Percentiles rank a stretch among this genome's conserved stretches.
Conservation (phyloP, 2,113 vertebrate species). For the Micronycteris hirsuta region DNA sequence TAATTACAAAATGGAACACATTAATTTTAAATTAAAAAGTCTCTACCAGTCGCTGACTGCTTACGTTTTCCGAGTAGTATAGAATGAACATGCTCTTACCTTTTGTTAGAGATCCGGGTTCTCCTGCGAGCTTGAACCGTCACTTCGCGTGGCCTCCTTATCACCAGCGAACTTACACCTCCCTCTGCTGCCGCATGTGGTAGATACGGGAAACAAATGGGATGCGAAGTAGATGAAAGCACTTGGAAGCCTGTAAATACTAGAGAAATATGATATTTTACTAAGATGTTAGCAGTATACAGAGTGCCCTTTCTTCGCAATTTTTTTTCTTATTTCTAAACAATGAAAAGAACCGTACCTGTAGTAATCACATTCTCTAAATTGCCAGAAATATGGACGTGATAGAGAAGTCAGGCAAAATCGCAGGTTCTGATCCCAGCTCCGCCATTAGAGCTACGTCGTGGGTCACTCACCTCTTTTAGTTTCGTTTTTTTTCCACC, state of each 20-base stretch:
- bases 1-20: background rate
- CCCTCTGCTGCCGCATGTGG: background rate
- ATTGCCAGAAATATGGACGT: background rate
- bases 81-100: background rate
- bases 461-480: background rate
- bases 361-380: background rate
- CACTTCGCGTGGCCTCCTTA: background rate
- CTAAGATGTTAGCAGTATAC: background rate
- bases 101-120: background rate
- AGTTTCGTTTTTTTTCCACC: background rate
- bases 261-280: background rate
- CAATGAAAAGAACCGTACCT: background rate
- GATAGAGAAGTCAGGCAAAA: background rate
- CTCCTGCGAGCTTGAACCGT: background rate
- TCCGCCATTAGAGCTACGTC: background rate
- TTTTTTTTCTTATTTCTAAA: constrained; percentile 20
- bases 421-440: background rate
- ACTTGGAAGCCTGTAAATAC: background rate
- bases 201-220: background rate
- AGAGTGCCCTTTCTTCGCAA: background rate
- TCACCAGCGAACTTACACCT: background rate
- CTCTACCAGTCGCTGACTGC: background rate
- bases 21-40: background rate
- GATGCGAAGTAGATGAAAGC: background rate
- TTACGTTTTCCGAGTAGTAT: background rate